Base-by-base conservation (phyloP, 2,888 invertebrate genomes). In the Tenodera sinensis region DNA sequence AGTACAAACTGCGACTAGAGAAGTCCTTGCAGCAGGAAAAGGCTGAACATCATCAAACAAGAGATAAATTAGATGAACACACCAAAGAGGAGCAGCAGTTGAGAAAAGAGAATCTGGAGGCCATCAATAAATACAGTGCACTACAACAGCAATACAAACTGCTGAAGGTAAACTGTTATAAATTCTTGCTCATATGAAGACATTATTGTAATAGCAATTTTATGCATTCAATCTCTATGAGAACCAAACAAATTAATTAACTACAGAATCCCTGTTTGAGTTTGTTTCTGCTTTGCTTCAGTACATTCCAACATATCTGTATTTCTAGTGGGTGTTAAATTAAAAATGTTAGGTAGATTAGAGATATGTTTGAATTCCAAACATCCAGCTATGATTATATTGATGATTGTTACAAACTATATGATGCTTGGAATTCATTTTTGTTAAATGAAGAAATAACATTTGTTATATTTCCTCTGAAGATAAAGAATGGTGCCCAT, bases 1-100 rank as follows among this genome's bases (percentile, higher is more conserved):
- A 95, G 91, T 95, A 95, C 90, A 95, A 95, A 92, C 93, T 94
- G 90, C 92, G 94, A 84, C 92, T 95, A 88, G 95, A 95, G 91
- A 95, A 95, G 91, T 94, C 94, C 28, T 92, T 95, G 47, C 95
- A 95, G 91, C 93, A 93, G 83, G 95, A 95, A 92, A 94, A 95
- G 90, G 93, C 93, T 7, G 95, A 95, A 90, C 94, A 95, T 91
- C 92, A 94, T 90, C 94, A 94, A 91, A 93, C 93, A 14, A 94
- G 94, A 91, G 93, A 93, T 82, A 93, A 94, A 87, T 93, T 95
- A 83, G 94, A 94, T 91, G 91, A 91, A 85, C 93, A 93, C 91
- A 91, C 94, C 87, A 94, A 94, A 89, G 94, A 94, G 89, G 94
- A 95, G 87, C 93, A 93, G 91, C 92, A 93, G 54, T 93, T 94